A percentile compares a stretch with the other conserved stretches of the same genome.
Conservation (phyloP, 2,888 invertebrate species). For the Apoderus coryli region DNA sequence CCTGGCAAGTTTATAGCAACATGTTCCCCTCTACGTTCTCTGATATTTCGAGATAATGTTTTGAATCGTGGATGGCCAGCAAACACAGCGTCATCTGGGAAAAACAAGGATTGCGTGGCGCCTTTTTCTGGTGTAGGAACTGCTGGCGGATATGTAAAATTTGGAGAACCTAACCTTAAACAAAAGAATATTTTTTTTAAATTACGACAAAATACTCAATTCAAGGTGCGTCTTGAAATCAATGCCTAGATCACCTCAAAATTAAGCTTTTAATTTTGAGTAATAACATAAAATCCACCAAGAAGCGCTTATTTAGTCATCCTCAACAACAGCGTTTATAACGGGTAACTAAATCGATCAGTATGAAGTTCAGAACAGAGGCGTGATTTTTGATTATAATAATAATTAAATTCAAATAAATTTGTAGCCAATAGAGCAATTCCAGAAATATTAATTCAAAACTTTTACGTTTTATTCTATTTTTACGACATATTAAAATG, state of each 20-base stretch:
- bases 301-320: too few species aligned
- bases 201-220: neutral
- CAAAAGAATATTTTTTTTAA: constrained; percentile 13
- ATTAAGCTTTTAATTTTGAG: neutral
- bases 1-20: constrained; percentile 94
- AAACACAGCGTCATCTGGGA: constrained; percentile 89
- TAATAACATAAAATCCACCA: too few species aligned
- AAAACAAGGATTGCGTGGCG: constrained; percentile 74
- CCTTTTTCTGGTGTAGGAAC: constrained; percentile 55
- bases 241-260: neutral
- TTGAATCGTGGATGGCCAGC: constrained; percentile 91
- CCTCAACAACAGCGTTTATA: too few species aligned
- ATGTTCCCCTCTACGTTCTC: constrained; percentile 82
- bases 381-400: too few species aligned
- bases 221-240: neutral
- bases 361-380: too few species aligned
- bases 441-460: too few species aligned
- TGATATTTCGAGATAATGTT: constrained; percentile 86
- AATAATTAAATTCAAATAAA: too few species aligned
- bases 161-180: constrained; percentile 68
- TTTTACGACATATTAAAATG: too few species aligned
- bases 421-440: too few species aligned
- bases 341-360: too few species aligned
- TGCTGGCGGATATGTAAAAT: constrained; percentile 73
- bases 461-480: too few species aligned